Conservation (phyloP, 2,888 invertebrate species). For the Unio delphinus region DNA sequence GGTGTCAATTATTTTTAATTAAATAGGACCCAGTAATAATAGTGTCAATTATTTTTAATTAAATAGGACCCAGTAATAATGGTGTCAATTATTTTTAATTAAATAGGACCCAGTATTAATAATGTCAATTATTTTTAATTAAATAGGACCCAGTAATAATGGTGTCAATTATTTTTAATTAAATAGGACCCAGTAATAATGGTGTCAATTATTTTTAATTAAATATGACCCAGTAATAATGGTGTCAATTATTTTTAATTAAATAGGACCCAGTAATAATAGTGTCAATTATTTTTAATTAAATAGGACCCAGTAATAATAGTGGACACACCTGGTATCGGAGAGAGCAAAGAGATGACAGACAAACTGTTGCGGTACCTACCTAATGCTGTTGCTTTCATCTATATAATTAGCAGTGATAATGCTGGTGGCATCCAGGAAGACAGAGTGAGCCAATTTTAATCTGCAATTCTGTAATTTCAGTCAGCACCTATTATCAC, state of each 20-base stretch:
- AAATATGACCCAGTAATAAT: constrained; percentile 51
- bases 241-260: constrained; percentile 27
- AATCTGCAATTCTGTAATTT: no score
- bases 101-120: constrained; percentile 52
- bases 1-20: constrained; percentile 27
- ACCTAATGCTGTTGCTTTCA: constrained; percentile 59
- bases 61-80: constrained; percentile 52
- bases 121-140: constrained; percentile 26
- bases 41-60: constrained; percentile 27
- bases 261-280: constrained; percentile 52
- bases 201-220: constrained; percentile 27
- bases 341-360: constrained; percentile 52
- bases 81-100: constrained; percentile 27
- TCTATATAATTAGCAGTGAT: constrained; percentile 62
- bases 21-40: constrained; percentile 52
- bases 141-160: constrained; percentile 52
- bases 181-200: constrained; percentile 52
- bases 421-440: constrained; percentile 58
- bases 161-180: constrained; percentile 27
- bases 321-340: constrained; percentile 64
- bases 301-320: constrained; percentile 52
- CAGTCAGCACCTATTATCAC: no score
- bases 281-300: constrained; percentile 27
- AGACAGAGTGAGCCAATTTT: constrained; percentile 45
- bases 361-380: constrained; percentile 49